These are phyloP conservation scores for Volucella inflata DNA, from an alignment of 2,888 invertebrate genomes.

Conservation along the genomic window DNA sequence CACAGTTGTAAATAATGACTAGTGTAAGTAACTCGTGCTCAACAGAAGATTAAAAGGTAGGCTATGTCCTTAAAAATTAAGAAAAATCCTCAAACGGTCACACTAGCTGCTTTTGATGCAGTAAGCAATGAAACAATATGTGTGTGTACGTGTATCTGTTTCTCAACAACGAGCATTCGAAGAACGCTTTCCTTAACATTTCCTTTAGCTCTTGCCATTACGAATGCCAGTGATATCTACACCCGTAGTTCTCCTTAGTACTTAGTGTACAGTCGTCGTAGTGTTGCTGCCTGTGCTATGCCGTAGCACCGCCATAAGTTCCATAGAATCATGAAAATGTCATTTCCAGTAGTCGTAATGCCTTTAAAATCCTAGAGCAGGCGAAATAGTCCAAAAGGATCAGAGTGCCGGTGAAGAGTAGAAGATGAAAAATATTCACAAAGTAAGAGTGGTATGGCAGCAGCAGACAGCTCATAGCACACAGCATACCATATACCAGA, in stretches of 20 bases:
- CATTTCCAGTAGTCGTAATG: conserved; percentile 40
- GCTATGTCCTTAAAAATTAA: too few species aligned
- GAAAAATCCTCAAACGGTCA: neutral
- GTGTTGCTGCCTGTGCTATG: conserved; percentile 1
- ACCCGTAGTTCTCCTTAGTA: too few species aligned
- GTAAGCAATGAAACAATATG: conserved; percentile 24
- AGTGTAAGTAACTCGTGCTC: too few species aligned
- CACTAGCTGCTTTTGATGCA: conserved; percentile 6
- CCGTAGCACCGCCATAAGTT: conserved; percentile 62
- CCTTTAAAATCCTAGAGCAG: conserved; percentile 26
- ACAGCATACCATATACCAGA: too few species aligned
- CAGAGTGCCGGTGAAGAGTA: conserved; percentile 5
- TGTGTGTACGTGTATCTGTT: conserved; percentile 9
- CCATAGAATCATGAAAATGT: conserved; percentile 66
- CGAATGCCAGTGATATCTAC: too few species aligned
- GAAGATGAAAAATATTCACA: conserved; percentile 40
- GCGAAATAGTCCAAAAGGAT: conserved; percentile 32
- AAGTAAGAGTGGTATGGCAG: conserved; percentile 24
- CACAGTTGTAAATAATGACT: too few species aligned
- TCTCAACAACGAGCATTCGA: conserved; percentile 6
- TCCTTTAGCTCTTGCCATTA: conserved; percentile 32
- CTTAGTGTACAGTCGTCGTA: too few species aligned
- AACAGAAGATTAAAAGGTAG: too few species aligned
- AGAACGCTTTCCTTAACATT: conserved; percentile 41
- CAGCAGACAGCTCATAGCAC: neutral